Evolutionary conservation across 2,797 vertebrate species (phyloP).

Genomic region (Onychomys arenicola): DNA sequence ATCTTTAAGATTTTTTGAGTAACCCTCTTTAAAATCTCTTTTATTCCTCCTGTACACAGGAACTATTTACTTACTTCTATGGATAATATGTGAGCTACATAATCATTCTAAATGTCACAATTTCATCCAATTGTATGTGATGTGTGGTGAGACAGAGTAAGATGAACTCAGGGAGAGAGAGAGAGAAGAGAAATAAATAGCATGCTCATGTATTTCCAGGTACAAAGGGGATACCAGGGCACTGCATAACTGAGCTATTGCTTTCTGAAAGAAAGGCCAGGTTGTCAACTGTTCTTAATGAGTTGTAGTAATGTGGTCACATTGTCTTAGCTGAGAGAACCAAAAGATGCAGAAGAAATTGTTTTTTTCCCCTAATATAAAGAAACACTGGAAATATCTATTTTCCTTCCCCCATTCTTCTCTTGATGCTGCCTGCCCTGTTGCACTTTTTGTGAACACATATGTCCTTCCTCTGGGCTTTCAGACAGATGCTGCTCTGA

Average conservation of each 20-base stretch:
- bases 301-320: neutral
- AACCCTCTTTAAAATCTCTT: slow-evolving; percentile 20
- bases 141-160: neutral
- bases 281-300: neutral
- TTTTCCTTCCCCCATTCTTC: neutral
- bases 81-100: neutral
- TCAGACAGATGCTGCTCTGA: slow-evolving; percentile 97
- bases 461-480: slow-evolving; percentile 78
- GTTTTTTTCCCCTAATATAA: neutral
- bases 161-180: neutral
- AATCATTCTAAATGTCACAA: neutral
- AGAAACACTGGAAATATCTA: accelerated
- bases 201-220: neutral
- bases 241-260: neutral
- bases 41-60: neutral
- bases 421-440: neutral
- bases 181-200: neutral
- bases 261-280: neutral
- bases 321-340: neutral
- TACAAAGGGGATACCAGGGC: neutral
- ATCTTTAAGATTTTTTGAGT: slow-evolving; percentile 26
- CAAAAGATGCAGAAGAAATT: accelerated
- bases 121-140: neutral
- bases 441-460: slow-evolving; percentile 6
- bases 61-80: slow-evolving; percentile 33